These are phyloP conservation scores for Bergia puertoricense DNA, from an alignment of 92 coral and sea anemone genomes.

Conservation along the genomic window DNA sequence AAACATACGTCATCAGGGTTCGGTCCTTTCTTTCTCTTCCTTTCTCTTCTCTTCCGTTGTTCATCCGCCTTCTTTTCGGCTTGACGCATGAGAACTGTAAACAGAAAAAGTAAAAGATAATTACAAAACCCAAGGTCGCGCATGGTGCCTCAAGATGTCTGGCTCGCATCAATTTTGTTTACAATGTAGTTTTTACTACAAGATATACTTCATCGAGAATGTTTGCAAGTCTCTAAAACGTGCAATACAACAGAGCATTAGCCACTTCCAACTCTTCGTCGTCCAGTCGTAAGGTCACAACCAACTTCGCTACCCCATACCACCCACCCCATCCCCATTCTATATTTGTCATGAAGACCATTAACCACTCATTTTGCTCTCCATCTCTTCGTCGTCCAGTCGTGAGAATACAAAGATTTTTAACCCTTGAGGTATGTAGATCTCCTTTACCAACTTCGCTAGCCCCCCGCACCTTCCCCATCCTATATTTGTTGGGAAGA, in stretches of 20 bases:
- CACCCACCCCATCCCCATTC: too few species aligned
- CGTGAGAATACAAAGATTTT: slow-evolving; percentile 83
- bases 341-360: too few species aligned
- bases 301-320: too few species aligned
- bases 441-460: too few species aligned
- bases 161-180: too few species aligned
- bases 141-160: too few species aligned
- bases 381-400: slow-evolving; percentile 93
- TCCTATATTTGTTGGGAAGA: neutral
- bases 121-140: too few species aligned
- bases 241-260: neutral
- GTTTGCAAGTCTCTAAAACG: too few species aligned
- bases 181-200: too few species aligned
- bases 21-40: slow-evolving; percentile 82
- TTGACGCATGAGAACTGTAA: slow-evolving; percentile 83
- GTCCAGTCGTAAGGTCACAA: slow-evolving; percentile 88
- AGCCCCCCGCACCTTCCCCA: too few species aligned
- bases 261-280: slow-evolving; percentile 87
- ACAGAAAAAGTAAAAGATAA: neutral
- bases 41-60: slow-evolving; percentile 89
- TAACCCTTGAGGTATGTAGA: slow-evolving; percentile 69
- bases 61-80: slow-evolving; percentile 99
- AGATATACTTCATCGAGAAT: too few species aligned
- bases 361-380: slow-evolving; percentile 71
- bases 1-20: slow-evolving; percentile 64